Conservation (phyloP, 2,113 vertebrate species). For the Pseudorhombus dupliciocellatus region DNA sequence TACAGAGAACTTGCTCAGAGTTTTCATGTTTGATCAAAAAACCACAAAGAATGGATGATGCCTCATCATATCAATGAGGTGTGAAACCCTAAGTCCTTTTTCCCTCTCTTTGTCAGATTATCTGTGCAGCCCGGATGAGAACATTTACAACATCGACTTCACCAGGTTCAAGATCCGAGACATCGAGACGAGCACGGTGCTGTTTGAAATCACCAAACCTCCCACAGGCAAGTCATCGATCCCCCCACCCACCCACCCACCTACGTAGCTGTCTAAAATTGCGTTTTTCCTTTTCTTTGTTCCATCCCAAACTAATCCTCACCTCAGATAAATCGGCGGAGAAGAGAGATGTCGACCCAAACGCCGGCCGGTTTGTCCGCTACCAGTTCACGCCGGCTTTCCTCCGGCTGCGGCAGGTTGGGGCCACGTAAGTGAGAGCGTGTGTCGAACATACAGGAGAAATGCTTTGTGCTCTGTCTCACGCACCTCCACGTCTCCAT, state of each 20-base stretch:
- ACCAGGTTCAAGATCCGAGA: constrained; percentile 98
- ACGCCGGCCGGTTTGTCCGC: constrained; percentile 93
- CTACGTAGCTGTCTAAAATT: neutral
- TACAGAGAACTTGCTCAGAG: too few relatives aligned
- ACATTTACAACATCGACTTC: constrained; percentile 96
- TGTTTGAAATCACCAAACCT: constrained; percentile 99
- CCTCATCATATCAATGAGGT: neutral
- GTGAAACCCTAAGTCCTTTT: neutral
- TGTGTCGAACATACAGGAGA: neutral
- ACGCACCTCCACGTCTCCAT: neutral
- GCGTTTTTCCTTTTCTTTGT: neutral
- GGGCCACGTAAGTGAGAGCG: constrained; percentile 91
- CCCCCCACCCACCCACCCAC: neutral
- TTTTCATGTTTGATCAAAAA: too few relatives aligned
- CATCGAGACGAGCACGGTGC: constrained; percentile 94
- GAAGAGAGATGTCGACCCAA: constrained; percentile 89
- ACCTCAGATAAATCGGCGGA: constrained; percentile 83
- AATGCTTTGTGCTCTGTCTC: neutral
- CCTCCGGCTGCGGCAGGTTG: constrained; percentile 93
- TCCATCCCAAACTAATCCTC: neutral
- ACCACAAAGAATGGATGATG: neutral
- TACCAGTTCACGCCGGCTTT: constrained; percentile 98
- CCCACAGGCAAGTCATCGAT: constrained; percentile 80
- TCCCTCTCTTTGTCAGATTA: constrained; percentile 83
- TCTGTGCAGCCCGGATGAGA: constrained; percentile 92